Base-by-base conservation (phyloP, 1,140 invertebrate species). In the Caenorhabditis briggsae region DNA sequence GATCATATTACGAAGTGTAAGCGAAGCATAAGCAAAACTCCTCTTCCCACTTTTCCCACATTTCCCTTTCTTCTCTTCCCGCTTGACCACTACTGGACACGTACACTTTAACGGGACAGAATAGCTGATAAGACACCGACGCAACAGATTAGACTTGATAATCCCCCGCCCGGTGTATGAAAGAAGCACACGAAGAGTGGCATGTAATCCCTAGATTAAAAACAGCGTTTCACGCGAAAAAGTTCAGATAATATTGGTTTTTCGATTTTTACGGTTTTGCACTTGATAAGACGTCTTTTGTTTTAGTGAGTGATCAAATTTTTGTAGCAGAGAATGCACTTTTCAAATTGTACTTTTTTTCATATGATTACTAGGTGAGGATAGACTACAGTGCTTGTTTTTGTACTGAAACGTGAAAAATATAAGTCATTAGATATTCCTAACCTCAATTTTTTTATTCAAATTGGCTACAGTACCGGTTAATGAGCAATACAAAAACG, bases 261-360 rank as follows among this genome's bases (percentile, higher is more conserved):
- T 78, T 53, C 46, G 70, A 50, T 14, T 78, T 20, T 33, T 33
- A 33, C 33, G 33, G 33, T 33, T 33, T 33, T 33, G 33, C 33
- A 33, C 33, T 33, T 33, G 33, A 33, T 33, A 33, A 33, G 33
- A 33, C 33, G 33, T 33, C 46, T 53, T 46, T 78, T 50, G 46
- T 78, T 78, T 50, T 78, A 78, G 70, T 78, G 70, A 48, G n/a
- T 50, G 70, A 78, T 78, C 50, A 78, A 78, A 78, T 14, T 33
- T 33, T 33, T 33, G 33, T 33, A 33, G 50, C 0, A 50, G 0
- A 20, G 23, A 20, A 6, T 78, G 70, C 70, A 78, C 70, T 78
- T 78, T 78, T 78, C 16, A 14, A n/a, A 3, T 50, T 11, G 6
- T 8, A 14, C 20, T 25, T 33, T 50, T 1, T n/a, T 78, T 78